Percentiles rank a stretch among this genome's conserved stretches.
phyloP scores from a whole-genome alignment of 2,113 vertebrate species.

The Hemiscyllium ocellatum region DNA sequence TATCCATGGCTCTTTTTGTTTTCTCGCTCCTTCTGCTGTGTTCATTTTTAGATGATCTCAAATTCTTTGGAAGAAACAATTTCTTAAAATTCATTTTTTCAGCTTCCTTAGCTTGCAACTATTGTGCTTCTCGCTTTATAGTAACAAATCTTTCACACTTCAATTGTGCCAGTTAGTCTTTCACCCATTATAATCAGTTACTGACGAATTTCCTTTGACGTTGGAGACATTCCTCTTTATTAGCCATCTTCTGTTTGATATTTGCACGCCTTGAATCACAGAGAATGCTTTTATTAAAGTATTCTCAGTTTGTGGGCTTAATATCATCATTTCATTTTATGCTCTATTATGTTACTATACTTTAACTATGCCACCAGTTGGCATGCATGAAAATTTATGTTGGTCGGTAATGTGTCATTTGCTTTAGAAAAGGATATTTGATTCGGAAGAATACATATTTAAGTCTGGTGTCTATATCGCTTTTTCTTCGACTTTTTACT shows the following conservation, averaged over 20 bases:
- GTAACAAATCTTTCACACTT: neutral
- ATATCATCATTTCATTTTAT: neutral
- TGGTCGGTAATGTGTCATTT: neutral
- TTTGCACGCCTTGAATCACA: neutral
- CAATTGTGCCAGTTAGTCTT: neutral
- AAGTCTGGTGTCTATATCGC: neutral
- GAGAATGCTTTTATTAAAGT: neutral
- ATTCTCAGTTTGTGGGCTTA: neutral
- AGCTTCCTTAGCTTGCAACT: neutral
- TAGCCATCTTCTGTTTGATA: neutral
- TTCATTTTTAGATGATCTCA: neutral
- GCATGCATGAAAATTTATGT: neutral
- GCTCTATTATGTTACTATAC: neutral
- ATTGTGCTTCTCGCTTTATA: neutral
- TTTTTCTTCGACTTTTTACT: neutral
- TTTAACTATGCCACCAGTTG: neutral
- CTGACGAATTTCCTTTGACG: neutral
- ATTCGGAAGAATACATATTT: neutral
- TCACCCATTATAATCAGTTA: neutral
- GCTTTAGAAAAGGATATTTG: neutral
- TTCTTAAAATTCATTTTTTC: neutral
- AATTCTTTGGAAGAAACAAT: neutral
- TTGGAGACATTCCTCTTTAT: neutral
- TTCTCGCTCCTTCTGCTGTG: neutral
- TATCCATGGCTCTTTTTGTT: neutral